Conservation (phyloP, 2,113 vertebrate species). For the Gasterosteus nipponicus region DNA sequence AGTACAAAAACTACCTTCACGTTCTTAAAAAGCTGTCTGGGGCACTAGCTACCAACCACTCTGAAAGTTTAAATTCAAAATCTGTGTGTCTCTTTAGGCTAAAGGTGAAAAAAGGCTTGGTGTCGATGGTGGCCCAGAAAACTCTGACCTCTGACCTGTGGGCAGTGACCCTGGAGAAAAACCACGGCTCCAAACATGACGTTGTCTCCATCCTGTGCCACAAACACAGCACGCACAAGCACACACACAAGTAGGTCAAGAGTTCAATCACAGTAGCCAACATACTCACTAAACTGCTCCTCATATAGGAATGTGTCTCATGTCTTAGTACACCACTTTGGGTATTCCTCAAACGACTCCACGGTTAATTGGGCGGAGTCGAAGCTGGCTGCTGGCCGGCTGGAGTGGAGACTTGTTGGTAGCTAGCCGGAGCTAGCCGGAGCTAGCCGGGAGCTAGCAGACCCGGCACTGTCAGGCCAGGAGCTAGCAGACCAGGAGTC, state of each 20-base stretch:
- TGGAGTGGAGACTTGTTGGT: background rate
- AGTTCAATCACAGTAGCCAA: background rate
- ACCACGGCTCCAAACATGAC: slow-evolving; percentile 68
- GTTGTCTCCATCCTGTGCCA: slow-evolving; percentile 75
- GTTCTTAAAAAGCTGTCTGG: background rate
- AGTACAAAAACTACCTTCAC: background rate
- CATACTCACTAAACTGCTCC: background rate
- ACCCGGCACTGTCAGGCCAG: too few relatives aligned
- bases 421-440: background rate
- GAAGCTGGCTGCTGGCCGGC: background rate
- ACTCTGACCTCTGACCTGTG: slow-evolving; percentile 67
- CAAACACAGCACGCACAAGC: slow-evolving; percentile 35
- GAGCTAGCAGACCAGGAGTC: background rate
- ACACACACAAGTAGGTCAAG: slow-evolving; percentile 46
- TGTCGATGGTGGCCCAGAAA: slow-evolving; percentile 69
- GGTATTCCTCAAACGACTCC: background rate
- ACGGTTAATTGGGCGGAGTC: background rate
- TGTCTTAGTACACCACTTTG: background rate
- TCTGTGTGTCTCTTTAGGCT: slow-evolving; percentile 61
- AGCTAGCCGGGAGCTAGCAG: too few relatives aligned
- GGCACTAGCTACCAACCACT: background rate
- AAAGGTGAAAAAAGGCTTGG: slow-evolving; percentile 75
- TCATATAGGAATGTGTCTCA: background rate
- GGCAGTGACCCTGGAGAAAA: slow-evolving; percentile 74
- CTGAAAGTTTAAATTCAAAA: background rate